Base-by-base conservation (phyloP, 2,797 vertebrate genomes). In the Graptemys geographica region DNA sequence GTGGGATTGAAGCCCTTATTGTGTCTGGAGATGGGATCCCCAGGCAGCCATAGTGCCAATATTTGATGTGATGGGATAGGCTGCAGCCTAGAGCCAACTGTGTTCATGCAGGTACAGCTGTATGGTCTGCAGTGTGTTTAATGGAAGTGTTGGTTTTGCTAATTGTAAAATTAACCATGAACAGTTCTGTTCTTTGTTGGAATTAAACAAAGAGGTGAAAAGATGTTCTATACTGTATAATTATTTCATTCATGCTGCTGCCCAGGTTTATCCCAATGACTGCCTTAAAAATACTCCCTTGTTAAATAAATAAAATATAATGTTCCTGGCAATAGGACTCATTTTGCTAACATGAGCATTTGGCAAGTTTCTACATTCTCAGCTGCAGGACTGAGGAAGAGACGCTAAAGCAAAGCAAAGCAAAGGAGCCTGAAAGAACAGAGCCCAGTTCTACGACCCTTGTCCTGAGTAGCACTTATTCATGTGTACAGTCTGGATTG, bases 171-270 rank as follows among this genome's bases (percentile, higher is more conserved):
- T 86, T 92, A 49, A 47, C 51, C 51, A 62, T 79, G 90, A 83
- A 79, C 89, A 93, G 85, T 69, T 65, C 49, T 81, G 81, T 27
- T 49, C 79, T 94, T 88, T 85, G 56, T 19, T 95, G 82, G 76
- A 87, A 92, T 91, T 87, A 87, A 87, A 92, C 41, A 85, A 93
- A 90, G 78, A 55, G 88, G 5, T 84, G 52, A 84, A 79, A 90
- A 96, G n/a, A 11, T 52, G 93, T 91, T 94, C 90, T 62, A 5
- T 84, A 16, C 0, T 6, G 25, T 49, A 92, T 76, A 80, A 16
- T 90, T 95, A 88, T 21, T 59, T 94, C 81, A 89, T 89, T 87
- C 51, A 44, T 13, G 31, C 88, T 49, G 82, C 84, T 62, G 37
- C 31, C 31, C 56, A 41, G n/a, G 25, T 41, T 95, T 93, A 92